Conservation (phyloP, 2,888 invertebrate genomes). For the Metellina segmentata region DNA sequence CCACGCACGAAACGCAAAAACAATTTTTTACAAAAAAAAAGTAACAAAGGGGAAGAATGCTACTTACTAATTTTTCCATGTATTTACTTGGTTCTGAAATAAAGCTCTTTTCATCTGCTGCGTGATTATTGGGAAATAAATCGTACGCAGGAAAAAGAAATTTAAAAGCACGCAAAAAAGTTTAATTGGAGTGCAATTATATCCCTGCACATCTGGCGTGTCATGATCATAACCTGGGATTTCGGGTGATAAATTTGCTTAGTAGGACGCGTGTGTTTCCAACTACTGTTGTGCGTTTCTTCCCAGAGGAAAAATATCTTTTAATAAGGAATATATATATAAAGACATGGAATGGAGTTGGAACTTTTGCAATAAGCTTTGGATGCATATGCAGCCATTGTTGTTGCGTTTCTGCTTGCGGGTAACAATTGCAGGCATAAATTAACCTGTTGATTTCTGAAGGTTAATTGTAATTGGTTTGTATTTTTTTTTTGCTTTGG, state of each 20-base stretch:
- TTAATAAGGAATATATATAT: too few relatives aligned
- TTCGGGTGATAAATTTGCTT: conserved; percentile 49
- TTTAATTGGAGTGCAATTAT: conserved; percentile 73
- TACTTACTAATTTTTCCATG: conserved; percentile 33
- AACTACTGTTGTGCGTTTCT: background rate
- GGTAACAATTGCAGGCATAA: background rate
- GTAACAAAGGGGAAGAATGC: background rate
- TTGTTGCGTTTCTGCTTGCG: background rate
- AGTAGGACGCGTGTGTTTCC: conserved; percentile 23
- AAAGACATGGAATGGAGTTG: background rate
- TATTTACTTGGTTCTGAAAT: conserved; percentile 27
- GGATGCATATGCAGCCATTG: background rate
- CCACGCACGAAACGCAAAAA: background rate
- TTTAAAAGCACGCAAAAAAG: conserved; percentile 9
- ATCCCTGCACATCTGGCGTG: conserved; percentile 59
- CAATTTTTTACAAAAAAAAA: background rate
- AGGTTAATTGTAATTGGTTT: background rate
- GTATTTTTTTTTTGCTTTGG: background rate
- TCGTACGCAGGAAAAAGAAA: conserved; percentile 18
- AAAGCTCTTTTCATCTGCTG: conserved; percentile 14
- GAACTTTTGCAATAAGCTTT: background rate
- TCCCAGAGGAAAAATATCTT: too few relatives aligned
- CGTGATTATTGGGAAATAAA: conserved; percentile 67
- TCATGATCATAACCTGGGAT: conserved; percentile 40
- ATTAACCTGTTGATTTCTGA: background rate